Base-by-base conservation (phyloP, 1,140 invertebrate genomes). In the Drosophila burlai region DNA sequence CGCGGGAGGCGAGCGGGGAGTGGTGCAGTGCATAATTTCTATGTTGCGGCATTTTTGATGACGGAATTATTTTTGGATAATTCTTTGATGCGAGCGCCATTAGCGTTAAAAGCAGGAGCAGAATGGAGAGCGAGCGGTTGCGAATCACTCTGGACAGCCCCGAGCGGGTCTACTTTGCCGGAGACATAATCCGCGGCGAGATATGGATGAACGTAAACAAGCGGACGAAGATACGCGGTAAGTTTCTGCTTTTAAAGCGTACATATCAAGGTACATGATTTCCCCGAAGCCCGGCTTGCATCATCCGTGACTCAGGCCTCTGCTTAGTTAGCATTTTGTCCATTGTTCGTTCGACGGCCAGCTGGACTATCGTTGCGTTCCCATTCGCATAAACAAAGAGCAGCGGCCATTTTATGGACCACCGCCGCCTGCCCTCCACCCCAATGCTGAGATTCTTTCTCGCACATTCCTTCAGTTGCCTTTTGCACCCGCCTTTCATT, bases 221-320 rank as follows among this genome's bases (percentile, higher is more conserved):
- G 66, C 80, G 83, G 45, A 89, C 89, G 4, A 93, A 93, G 75
- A 93, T 93, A 43, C 76, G 91, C 57, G 92, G 92, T 93, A 81
- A 91, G 89, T 91, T 60, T 42, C 0, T 34, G 34, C 50, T 24
- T 24, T 7, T 18, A 18, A 50, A 21, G 26, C 43, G 58, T 60
- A 7, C 24, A 13, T 9, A 11, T 13, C 18, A 46, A 21, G 8
- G 13, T 31, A 38, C 49, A 21, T 47, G 49, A 67, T 80, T 68
- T 43, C 45, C 43, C 55, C 42, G 47, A 85, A 74, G 55, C 57
- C n/a, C 13, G 46, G 55, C 64, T 73, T 83, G 80, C 62, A 69
- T 87, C 58, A 87, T 69, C 59, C 38, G 43, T 82, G 80, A 83
- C 42, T 79, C 83, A 85, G 79, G 26, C 45, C 24, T 29, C 45